Evolutionary conservation across 2,797 vertebrate genomes (phyloP).

Genomic region (Gila robusta): DNA sequence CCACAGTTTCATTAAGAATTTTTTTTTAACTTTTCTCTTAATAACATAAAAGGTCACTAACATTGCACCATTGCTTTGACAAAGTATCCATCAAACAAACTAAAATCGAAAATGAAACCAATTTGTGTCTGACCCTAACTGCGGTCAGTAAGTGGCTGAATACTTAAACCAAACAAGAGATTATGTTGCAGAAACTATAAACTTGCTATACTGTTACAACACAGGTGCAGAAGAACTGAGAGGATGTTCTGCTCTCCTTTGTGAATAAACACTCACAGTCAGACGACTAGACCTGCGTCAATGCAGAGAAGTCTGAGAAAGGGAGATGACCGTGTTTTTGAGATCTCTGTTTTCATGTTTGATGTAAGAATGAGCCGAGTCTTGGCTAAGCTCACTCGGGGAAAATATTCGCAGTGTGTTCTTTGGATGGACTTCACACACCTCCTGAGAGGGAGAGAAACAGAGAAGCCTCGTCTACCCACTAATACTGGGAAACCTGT

Average conservation of each 20-base stretch:
- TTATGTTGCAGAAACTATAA: constrained; percentile 8
- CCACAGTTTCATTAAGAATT: neutral
- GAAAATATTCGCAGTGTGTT: constrained; percentile 80
- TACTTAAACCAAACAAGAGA: neutral
- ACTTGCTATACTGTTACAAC: constrained; percentile 1
- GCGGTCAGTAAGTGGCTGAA: neutral
- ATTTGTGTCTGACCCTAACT: neutral
- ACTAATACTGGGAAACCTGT: constrained; percentile 10
- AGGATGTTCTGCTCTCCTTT: constrained; percentile 1
- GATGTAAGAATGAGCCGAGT: constrained; percentile 72
- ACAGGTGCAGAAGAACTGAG: constrained; percentile 25
- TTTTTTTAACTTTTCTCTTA: neutral
- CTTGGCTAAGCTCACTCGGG: constrained; percentile 69
- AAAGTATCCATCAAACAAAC: neutral
- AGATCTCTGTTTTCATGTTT: constrained; percentile 78
- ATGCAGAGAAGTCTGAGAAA: constrained; percentile 52
- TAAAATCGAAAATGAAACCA: neutral
- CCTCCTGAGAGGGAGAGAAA: constrained; percentile 64
- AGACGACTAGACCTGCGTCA: constrained; percentile 55
- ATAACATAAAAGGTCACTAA: neutral
- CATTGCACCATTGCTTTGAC: neutral
- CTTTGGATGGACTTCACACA: constrained; percentile 82
- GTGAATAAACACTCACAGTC: constrained; percentile 51
- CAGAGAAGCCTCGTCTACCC: constrained; percentile 50
- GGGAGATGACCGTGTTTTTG: constrained; percentile 50